Conservation (phyloP, 2,797 vertebrate genomes). For the Acanthiza pusilla region DNA sequence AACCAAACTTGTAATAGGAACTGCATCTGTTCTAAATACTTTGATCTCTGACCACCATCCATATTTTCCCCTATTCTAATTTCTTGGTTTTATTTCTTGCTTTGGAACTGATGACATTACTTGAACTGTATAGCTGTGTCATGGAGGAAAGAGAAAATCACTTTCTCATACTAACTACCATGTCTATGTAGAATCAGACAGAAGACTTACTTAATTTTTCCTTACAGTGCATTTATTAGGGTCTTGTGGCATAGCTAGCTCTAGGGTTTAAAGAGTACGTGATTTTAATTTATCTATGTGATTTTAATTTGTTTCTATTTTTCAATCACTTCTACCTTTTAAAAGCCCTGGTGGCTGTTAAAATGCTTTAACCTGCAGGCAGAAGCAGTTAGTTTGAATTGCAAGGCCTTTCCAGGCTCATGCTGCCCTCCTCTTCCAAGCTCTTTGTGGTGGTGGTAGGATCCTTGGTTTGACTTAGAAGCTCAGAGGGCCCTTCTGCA, state of each 20-base stretch:
- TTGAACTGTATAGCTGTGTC: neutral
- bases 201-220: neutral
- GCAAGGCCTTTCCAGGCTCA: neutral
- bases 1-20: neutral
- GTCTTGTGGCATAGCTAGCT: neutral
- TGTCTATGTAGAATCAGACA: neutral
- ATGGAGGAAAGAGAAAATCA: neutral
- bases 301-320: neutral
- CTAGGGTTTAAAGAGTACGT: neutral
- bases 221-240: neutral
- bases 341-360: neutral
- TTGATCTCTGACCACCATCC: neutral
- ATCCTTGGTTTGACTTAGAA: neutral
- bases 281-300: neutral
- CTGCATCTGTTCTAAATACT: neutral
- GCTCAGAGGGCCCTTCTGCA: neutral
- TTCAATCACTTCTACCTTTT: neutral
- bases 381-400: neutral
- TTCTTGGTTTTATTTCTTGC: neutral
- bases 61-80: neutral
- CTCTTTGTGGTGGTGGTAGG: neutral
- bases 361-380: neutral
- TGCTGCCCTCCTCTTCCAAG: neutral
- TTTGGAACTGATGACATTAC: neutral
- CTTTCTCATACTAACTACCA: accelerated